A percentile compares a stretch with the other conserved stretches of the same genome.
These are phyloP conservation scores for Dolichomitus sp. DNA, from an alignment of 2,888 invertebrate species.

Conservation along the genomic window DNA sequence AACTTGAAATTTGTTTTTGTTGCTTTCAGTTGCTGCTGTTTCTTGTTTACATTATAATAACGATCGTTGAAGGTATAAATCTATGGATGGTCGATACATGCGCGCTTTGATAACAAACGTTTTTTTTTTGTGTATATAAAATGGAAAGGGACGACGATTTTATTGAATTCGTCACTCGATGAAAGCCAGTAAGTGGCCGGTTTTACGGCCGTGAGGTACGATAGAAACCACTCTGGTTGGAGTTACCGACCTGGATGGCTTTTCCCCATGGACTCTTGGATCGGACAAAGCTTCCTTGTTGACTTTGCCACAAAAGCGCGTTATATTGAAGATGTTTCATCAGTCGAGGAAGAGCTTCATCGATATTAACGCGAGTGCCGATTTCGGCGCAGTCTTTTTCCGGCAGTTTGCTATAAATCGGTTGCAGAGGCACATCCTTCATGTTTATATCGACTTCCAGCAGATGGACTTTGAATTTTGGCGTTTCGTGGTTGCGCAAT, in stretches of 20 bases:
- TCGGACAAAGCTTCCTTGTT: conserved; percentile 61
- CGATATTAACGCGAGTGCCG: conserved; percentile 62
- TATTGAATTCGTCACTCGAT: too few relatives aligned
- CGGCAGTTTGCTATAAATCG: conserved; percentile 31
- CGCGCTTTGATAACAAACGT: conserved; percentile 43
- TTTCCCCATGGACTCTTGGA: conserved; percentile 78
- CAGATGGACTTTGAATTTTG: conserved; percentile 72
- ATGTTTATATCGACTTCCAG: conserved; percentile 63
- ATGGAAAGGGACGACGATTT: not conserved
- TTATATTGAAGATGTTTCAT: conserved; percentile 73
- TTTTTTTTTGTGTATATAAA: not conserved
- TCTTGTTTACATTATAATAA: conserved; percentile 58
- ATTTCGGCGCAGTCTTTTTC: conserved; percentile 3
- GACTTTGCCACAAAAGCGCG: conserved; percentile 73
- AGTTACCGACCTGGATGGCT: conserved; percentile 84
- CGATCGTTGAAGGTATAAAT: conserved; percentile 49
- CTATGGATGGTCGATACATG: conserved; percentile 25
- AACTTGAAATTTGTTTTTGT: conserved; percentile 58
- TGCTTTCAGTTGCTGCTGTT: not conserved
- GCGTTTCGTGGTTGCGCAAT: conserved; percentile 36
- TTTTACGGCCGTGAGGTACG: conserved; percentile 58
- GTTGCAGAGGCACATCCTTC: conserved; percentile 73
- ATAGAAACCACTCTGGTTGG: conserved; percentile 75
- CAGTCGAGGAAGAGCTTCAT: conserved; percentile 68
- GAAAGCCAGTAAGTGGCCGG: too few relatives aligned